Percentiles rank a stretch among this genome's conserved stretches.
Conservation (phyloP, 1,140 invertebrate species). For the Sinella curviseta region DNA sequence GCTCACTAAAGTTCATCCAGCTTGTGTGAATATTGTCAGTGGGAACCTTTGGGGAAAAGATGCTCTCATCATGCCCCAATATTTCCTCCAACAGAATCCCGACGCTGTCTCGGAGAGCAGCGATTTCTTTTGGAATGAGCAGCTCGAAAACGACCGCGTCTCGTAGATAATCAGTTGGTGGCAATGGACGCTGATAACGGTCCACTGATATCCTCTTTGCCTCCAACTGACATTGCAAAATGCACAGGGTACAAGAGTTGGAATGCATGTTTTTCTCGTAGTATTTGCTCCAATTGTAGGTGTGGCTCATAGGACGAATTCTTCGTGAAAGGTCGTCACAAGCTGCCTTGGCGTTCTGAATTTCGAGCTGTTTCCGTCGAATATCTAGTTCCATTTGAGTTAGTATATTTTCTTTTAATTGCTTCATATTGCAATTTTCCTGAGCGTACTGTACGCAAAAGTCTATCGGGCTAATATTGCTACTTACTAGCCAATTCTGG, state of each 20-base stretch:
- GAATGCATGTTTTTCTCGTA: background rate
- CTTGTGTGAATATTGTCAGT: background rate
- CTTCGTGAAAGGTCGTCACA: background rate
- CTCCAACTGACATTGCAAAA: background rate
- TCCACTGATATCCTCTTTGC: background rate
- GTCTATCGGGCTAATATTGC: too few species aligned
- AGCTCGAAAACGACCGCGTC: slow-evolving; percentile 4
- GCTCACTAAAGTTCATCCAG: background rate
- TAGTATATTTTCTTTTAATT: background rate
- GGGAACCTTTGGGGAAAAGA: background rate
- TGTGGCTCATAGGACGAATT: background rate
- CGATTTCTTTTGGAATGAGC: background rate
- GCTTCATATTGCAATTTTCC: background rate
- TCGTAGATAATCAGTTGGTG: background rate
- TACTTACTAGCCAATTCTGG: too few species aligned
- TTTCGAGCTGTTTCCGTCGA: background rate
- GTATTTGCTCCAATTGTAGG: background rate
- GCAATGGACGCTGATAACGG: background rate
- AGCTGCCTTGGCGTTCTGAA: background rate
- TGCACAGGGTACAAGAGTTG: background rate
- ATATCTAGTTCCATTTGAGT: background rate
- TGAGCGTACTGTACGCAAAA: background rate
- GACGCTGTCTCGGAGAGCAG: background rate
- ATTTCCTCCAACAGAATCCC: background rate
- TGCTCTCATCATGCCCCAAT: background rate